phyloP scores from a whole-genome alignment of 2,888 invertebrate genomes.

The Tetragnatha montana region DNA sequence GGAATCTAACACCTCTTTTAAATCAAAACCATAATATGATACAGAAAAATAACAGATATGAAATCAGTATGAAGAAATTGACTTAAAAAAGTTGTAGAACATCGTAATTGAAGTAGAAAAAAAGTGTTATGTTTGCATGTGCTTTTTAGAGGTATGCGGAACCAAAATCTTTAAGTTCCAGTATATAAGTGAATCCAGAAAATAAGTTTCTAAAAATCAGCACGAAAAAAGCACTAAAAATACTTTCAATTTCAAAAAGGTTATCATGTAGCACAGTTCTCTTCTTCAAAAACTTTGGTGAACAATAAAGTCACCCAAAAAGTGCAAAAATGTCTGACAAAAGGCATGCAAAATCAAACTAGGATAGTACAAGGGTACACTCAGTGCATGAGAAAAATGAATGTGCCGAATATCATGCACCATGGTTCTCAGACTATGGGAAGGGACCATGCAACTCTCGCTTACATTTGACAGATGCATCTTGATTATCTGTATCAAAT shows the following conservation, averaged over 20 bases:
- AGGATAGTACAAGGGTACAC: neutral
- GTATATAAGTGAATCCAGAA: too few relatives aligned
- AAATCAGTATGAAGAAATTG: too few relatives aligned
- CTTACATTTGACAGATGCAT: neutral
- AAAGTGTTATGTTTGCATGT: too few relatives aligned
- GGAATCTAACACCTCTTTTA: too few relatives aligned
- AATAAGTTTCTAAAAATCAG: neutral
- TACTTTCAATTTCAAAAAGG: neutral
- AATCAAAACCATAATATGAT: too few relatives aligned
- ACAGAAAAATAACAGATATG: too few relatives aligned
- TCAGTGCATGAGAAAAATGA: conserved; percentile 31
- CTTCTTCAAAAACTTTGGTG: conserved; percentile 44
- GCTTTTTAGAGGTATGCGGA: too few relatives aligned
- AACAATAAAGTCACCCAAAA: conserved; percentile 30
- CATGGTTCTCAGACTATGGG: neutral
- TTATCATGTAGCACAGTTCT: conserved; percentile 59
- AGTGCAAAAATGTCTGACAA: conserved; percentile 46
- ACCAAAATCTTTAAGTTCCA: too few relatives aligned
- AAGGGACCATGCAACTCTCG: neutral
- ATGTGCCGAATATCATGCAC: conserved; percentile 43
- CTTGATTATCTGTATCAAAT: neutral
- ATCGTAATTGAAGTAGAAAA: too few relatives aligned
- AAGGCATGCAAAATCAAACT: conserved; percentile 11
- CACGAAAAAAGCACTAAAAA: neutral
- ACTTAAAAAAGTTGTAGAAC: too few relatives aligned